phyloP scores from a whole-genome alignment of 2,113 vertebrate species.

The Varanus salvator region DNA sequence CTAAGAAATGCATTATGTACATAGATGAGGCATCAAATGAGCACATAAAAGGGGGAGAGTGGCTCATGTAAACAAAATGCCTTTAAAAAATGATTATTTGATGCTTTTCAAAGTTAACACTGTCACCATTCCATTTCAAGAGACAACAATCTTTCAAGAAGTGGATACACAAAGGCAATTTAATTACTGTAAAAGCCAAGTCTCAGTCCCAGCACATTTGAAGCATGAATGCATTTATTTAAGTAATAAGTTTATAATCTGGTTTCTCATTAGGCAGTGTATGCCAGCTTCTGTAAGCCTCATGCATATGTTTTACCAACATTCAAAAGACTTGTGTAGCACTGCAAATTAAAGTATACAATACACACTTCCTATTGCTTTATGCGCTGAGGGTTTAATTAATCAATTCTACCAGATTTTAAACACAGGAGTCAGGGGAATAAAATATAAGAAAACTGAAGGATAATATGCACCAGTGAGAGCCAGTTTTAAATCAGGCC shows the following conservation, averaged over 20 bases:
- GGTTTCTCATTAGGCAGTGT: neutral
- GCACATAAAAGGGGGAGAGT: neutral
- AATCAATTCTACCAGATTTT: conserved; percentile 53
- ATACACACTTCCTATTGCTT: conserved; percentile 31
- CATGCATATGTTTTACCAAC: neutral
- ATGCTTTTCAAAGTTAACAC: neutral
- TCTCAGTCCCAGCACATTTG: neutral
- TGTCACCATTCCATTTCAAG: neutral
- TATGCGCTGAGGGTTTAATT: conserved; percentile 53
- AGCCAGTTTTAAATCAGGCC: conserved; percentile 59
- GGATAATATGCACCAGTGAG: conserved; percentile 40
- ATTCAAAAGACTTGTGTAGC: neutral
- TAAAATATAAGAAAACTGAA: conserved; percentile 45
- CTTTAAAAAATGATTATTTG: neutral
- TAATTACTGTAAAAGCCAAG: neutral
- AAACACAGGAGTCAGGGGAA: conserved; percentile 54
- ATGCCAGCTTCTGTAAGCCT: neutral
- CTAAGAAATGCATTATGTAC: neutral
- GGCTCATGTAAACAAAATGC: neutral
- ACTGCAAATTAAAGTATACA: conserved; percentile 43
- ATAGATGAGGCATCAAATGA: neutral
- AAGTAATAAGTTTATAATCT: neutral
- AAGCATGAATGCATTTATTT: neutral
- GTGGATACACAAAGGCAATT: neutral
- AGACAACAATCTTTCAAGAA: neutral